Conservation (phyloP, 2,113 vertebrate genomes). For the Morone saxatilis region DNA sequence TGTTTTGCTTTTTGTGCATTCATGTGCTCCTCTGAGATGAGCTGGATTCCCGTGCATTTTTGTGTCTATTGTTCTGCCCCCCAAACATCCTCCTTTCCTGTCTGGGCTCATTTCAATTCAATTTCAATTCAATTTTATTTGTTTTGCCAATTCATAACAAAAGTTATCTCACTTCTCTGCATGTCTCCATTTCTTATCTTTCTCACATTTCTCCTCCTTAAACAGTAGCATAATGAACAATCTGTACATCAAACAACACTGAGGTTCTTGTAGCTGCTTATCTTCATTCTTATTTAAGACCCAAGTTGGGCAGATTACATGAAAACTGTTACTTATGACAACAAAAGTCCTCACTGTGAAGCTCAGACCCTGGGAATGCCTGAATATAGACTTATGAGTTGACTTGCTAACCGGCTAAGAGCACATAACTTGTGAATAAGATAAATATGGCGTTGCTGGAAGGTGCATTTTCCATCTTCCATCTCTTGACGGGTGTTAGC, state of each 20-base stretch:
- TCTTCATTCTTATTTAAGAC: not conserved
- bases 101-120: not conserved
- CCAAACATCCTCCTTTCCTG: not conserved
- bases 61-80: conserved; percentile 22
- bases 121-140: too few species aligned
- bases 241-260: not conserved
- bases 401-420: not conserved
- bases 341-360: not conserved
- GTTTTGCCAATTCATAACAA: too few species aligned
- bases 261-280: not conserved
- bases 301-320: not conserved
- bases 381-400: not conserved
- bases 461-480: not conserved
- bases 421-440: not conserved
- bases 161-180: not conserved
- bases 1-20: conserved; percentile 54
- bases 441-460: not conserved
- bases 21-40: conserved; percentile 46
- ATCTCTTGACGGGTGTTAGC: not conserved
- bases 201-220: not conserved
- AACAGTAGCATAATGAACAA: not conserved
- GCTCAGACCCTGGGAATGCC: not conserved
- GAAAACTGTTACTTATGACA: not conserved
- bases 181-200: not conserved
- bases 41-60: conserved; percentile 23